Conservation (phyloP, 2,888 invertebrate genomes). For the Phortica okadai region DNA sequence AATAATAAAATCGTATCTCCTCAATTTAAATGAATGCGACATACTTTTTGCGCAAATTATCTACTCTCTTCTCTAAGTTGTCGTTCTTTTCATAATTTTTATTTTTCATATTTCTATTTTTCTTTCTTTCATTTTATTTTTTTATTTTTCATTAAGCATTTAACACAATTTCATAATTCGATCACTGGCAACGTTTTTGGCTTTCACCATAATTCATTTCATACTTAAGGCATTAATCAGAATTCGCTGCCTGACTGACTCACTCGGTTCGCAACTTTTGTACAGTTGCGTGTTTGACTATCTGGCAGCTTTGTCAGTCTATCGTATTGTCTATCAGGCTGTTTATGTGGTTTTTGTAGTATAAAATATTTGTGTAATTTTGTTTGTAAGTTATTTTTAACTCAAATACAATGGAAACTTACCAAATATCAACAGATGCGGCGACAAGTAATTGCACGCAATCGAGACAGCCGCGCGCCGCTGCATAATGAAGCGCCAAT, state of each 20-base stretch:
- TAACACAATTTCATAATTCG: constrained; percentile 30
- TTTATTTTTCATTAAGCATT: constrained; percentile 11
- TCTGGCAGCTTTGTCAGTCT: background rate
- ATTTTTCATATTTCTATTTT: constrained; percentile 51
- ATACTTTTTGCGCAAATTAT: constrained; percentile 26
- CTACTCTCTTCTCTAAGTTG: background rate
- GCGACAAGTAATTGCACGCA: constrained; percentile 89
- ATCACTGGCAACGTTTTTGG: constrained; percentile 18
- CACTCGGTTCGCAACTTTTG: background rate
- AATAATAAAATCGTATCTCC: background rate
- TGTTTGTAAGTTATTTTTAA: background rate
- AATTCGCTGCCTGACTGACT: background rate
- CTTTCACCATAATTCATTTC: constrained; percentile 50
- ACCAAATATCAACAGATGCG: constrained; percentile 88
- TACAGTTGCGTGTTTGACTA: constrained; percentile 24
- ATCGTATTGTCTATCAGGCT: background rate
- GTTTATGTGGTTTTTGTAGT: background rate
- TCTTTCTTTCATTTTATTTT: background rate
- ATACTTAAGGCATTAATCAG: background rate
- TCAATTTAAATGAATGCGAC: background rate
- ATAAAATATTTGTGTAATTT: background rate
- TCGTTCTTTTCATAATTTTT: constrained; percentile 37
- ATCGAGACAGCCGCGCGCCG: constrained; percentile 90
- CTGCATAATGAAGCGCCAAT: constrained; percentile 91
- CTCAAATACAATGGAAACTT: constrained; percentile 60